A percentile compares a stretch with the other conserved stretches of the same genome.
phyloP scores from a whole-genome alignment of 2,888 invertebrate species.

The Synanthedon tipuliformis region DNA sequence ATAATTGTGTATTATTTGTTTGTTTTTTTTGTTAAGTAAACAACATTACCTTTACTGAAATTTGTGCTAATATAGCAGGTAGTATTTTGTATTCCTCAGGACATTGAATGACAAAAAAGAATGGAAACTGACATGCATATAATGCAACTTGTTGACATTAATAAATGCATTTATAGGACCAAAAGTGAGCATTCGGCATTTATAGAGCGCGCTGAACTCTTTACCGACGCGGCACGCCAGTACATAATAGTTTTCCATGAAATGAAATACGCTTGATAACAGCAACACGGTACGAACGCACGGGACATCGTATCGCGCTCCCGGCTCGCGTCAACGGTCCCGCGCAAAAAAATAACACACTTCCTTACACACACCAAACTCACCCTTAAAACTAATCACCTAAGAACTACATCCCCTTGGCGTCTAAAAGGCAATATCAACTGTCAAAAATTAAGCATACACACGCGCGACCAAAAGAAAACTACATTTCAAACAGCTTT shows the following conservation, averaged over 20 bases:
- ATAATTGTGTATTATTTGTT: no score
- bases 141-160: no score
- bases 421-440: constrained; percentile 51
- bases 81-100: no score
- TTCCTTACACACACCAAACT: constrained; percentile 33
- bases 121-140: no score
- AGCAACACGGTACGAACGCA: constrained; percentile 31
- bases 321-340: constrained; percentile 54
- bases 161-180: no score
- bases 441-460: constrained; percentile 69
- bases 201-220: constrained; percentile 9
- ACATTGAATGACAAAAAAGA: no score
- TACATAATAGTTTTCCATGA: constrained; percentile 56
- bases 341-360: constrained; percentile 63
- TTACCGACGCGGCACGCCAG: constrained; percentile 31
- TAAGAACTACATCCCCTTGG: constrained; percentile 53
- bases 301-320: constrained; percentile 35
- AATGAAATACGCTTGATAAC: constrained; percentile 48
- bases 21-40: no score
- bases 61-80: no score
- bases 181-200: not conserved
- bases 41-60: no score
- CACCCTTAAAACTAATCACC: constrained; percentile 34
- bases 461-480: constrained; percentile 62
- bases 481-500: constrained; percentile 53